These are phyloP conservation scores for Noctilio leporinus DNA, from an alignment of 2,113 vertebrate genomes.

Conservation along the genomic window DNA sequence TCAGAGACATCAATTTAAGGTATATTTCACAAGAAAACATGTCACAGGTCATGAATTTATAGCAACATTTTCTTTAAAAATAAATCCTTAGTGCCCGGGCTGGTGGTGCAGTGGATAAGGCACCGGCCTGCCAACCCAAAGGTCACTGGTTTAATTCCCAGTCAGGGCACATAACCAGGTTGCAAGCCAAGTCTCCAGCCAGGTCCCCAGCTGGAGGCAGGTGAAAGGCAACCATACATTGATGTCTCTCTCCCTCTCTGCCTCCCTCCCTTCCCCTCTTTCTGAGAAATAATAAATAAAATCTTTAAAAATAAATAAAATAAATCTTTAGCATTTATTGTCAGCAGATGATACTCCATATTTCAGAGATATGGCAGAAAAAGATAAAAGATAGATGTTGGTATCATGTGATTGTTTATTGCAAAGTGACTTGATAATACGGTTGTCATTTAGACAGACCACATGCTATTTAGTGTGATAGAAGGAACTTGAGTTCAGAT, in stretches of 20 bases:
- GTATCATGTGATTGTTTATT: constrained; percentile 56
- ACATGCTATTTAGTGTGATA: constrained; percentile 51
- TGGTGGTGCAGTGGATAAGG: too few relatives aligned
- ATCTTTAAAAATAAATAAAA: too few relatives aligned
- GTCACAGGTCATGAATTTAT: background rate
- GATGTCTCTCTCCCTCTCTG: too few relatives aligned
- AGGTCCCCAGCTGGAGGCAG: too few relatives aligned
- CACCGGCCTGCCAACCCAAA: too few relatives aligned
- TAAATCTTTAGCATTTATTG: constrained; percentile 43
- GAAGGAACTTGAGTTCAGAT: constrained; percentile 67
- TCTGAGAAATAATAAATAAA: too few relatives aligned
- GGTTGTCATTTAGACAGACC: constrained; percentile 65
- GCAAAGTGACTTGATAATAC: constrained; percentile 45
- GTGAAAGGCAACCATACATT: too few relatives aligned
- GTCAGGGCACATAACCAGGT: too few relatives aligned
- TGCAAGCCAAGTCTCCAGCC: too few relatives aligned
- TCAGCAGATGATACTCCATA: constrained; percentile 64
- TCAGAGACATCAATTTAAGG: background rate
- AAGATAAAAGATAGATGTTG: constrained; percentile 49
- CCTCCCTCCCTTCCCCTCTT: too few relatives aligned
- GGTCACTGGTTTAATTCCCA: too few relatives aligned
- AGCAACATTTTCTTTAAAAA: background rate
- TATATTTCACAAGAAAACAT: background rate
- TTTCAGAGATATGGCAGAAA: constrained; percentile 66
- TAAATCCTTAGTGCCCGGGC: constrained; percentile 9